Conservation (phyloP, 2,113 vertebrate genomes). For the Circaetus cinerascens region DNA sequence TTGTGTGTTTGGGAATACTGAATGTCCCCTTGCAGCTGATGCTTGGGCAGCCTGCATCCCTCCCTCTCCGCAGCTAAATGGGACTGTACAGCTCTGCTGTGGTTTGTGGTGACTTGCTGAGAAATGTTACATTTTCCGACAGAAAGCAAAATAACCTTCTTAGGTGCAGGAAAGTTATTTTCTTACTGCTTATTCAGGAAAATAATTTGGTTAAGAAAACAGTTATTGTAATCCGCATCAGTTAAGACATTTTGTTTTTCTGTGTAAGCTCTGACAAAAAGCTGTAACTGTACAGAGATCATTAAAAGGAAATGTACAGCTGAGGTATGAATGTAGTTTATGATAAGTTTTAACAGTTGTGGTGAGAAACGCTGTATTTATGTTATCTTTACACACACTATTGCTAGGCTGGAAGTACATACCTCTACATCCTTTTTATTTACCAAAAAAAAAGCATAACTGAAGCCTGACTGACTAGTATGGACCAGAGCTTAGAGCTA, state of each 20-base stretch:
- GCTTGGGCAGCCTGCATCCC: background rate
- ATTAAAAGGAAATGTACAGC: background rate
- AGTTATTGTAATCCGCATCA: background rate
- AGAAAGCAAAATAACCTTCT: background rate
- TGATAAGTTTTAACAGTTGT: background rate
- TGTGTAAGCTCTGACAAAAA: background rate
- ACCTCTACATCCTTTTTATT: background rate
- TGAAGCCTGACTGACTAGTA: background rate
- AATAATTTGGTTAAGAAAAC: background rate
- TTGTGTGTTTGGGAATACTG: background rate
- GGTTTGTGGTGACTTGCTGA: background rate
- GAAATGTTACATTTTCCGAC: background rate
- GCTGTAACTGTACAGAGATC: background rate
- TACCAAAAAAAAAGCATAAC: background rate
- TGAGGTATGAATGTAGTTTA: background rate
- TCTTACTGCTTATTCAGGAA: background rate
- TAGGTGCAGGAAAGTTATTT: background rate
- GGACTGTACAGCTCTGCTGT: rapidly evolving
- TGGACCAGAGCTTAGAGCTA: background rate
- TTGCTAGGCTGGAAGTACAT: background rate
- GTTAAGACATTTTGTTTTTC: background rate
- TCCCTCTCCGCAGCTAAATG: background rate
- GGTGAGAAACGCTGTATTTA: rapidly evolving
- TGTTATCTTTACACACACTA: background rate
- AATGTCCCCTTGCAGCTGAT: rapidly evolving